These are phyloP conservation scores for Meta bourneti DNA, from an alignment of 2,888 invertebrate genomes.

Conservation along the genomic window DNA sequence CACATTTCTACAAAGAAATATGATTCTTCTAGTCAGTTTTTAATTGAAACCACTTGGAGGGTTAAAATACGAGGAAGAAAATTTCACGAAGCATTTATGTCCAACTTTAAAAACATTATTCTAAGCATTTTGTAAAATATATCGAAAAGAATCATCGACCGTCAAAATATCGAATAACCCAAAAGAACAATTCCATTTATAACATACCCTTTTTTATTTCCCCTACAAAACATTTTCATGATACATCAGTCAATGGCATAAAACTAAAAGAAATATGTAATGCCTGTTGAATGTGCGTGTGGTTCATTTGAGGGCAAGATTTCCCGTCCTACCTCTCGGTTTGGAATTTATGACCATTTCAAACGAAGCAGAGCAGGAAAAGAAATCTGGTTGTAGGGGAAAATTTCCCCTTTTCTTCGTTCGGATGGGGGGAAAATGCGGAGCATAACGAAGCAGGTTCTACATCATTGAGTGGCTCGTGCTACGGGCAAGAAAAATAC, in stretches of 20 bases:
- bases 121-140: too few relatives aligned
- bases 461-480: constrained; percentile 49
- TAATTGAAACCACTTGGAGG: too few relatives aligned
- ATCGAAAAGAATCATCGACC: too few relatives aligned
- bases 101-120: too few relatives aligned
- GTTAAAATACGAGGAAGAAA: too few relatives aligned
- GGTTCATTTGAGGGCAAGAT: constrained; percentile 20
- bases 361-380: constrained; percentile 13
- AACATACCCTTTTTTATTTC: not conserved
- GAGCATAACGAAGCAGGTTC: constrained; percentile 13
- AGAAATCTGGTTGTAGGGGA: constrained; percentile 9
- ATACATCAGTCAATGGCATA: not conserved
- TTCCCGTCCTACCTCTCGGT: constrained; percentile 22
- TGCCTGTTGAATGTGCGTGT: constrained; percentile 38
- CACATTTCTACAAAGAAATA: too few relatives aligned
- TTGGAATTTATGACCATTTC: constrained; percentile 37
- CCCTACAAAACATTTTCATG: not conserved
- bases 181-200: too few relatives aligned
- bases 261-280: constrained; percentile 8
- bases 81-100: too few relatives aligned
- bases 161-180: too few relatives aligned
- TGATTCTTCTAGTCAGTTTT: too few relatives aligned
- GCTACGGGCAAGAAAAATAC: constrained; percentile 36
- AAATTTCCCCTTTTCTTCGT: not conserved
- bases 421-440: not conserved